A percentile compares a stretch with the other conserved stretches of the same genome.
These are phyloP conservation scores for Malaclemys terrapin DNA, from an alignment of 2,113 vertebrate species.

Conservation along the genomic window DNA sequence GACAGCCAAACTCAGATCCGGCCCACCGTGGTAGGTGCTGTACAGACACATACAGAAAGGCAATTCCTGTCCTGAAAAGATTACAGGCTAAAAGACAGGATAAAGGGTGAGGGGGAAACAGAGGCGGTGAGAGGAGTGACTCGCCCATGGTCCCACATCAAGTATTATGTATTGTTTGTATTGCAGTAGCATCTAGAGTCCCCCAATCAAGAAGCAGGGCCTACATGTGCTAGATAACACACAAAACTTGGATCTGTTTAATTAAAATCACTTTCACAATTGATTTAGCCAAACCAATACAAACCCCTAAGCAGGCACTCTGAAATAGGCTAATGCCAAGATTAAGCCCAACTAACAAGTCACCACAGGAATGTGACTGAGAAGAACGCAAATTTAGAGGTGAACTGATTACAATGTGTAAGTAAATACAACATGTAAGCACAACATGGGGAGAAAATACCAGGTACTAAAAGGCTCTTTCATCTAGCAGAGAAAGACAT, in stretches of 20 bases:
- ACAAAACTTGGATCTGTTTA: background rate
- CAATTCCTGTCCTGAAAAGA: background rate
- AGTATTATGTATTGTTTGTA: background rate
- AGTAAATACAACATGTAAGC: background rate
- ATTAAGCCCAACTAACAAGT: background rate
- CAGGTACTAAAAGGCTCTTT: too few relatives aligned
- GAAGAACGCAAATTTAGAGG: background rate
- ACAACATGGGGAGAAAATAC: background rate
- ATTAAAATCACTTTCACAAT: background rate
- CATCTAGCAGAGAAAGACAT: too few relatives aligned
- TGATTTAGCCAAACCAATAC: too few relatives aligned
- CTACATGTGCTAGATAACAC: background rate
- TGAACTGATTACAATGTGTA: background rate
- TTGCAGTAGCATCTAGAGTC: background rate
- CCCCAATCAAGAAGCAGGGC: background rate
- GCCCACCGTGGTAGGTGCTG: background rate
- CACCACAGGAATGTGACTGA: background rate
- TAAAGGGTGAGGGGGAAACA: background rate
- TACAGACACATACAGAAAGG: background rate
- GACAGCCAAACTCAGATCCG: background rate
- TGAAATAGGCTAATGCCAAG: background rate
- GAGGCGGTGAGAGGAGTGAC: background rate
- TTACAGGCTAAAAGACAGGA: background rate
- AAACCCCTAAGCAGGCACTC: background rate
- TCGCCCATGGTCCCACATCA: background rate